These are phyloP conservation scores for Carlito syrichta DNA, from an alignment of 2,113 vertebrate species.

Conservation along the genomic window DNA sequence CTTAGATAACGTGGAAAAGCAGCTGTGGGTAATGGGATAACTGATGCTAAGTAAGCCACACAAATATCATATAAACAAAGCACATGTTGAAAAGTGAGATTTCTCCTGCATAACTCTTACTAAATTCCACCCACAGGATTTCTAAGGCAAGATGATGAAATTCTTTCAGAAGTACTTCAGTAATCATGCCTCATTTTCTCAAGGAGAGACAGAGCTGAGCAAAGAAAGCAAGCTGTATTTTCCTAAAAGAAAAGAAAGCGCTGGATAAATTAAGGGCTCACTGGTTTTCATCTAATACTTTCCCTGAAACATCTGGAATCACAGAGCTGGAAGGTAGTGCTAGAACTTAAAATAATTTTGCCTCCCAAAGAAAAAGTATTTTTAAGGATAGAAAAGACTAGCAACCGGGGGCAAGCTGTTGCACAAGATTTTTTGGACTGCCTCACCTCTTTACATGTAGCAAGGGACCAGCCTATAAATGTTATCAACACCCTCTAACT, in stretches of 20 bases:
- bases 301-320: conserved; percentile 8
- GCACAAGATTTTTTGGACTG: background rate
- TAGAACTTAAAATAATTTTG: background rate
- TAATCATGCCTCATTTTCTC: conserved; percentile 41
- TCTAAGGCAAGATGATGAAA: background rate
- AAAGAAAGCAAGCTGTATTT: background rate
- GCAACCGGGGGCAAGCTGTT: background rate
- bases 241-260: background rate
- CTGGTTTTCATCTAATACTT: background rate
- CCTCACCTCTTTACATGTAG: background rate
- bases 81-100: conserved; percentile 12
- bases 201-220: background rate
- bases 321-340: background rate
- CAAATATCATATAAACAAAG: background rate
- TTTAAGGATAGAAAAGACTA: background rate
- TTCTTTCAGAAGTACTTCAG: conserved; percentile 16
- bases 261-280: background rate
- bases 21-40: background rate
- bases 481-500: background rate
- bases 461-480: background rate
- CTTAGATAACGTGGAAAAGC: background rate
- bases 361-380: background rate
- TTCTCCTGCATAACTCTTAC: background rate
- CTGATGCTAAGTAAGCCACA: background rate
- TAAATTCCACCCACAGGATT: conserved; percentile 36